Conservation (phyloP, 1,140 invertebrate genomes). For the Aricia agestis region DNA sequence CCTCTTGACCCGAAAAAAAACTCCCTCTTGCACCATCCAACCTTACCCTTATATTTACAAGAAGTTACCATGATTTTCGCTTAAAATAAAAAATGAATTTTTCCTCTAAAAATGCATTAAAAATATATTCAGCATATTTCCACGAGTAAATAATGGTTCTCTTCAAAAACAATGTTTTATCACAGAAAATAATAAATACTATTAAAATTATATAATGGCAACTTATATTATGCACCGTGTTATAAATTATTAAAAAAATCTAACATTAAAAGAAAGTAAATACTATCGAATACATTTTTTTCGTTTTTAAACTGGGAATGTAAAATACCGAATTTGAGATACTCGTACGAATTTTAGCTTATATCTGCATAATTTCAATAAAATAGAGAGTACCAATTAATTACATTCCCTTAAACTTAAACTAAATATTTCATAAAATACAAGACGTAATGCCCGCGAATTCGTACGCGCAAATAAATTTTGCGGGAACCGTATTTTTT, state of each 20-base stretch:
- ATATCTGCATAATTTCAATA: neutral
- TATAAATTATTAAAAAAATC: slow-evolving; percentile 32
- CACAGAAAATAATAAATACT: slow-evolving; percentile 70
- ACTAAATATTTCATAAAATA: slow-evolving; percentile 5
- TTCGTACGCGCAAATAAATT: too few relatives aligned
- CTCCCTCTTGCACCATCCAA: too few relatives aligned
- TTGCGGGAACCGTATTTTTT: too few relatives aligned
- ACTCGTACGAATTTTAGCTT: neutral
- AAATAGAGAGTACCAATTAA: neutral
- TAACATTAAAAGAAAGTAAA: slow-evolving; percentile 30
- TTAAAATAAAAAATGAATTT: slow-evolving; percentile 18
- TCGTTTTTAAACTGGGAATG: neutral
- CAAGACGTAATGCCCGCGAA: too few relatives aligned
- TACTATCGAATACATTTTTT: slow-evolving; percentile 15
- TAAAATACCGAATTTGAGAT: neutral
- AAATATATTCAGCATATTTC: slow-evolving; percentile 18
- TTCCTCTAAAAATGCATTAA: slow-evolving; percentile 21
- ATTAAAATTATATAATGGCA: slow-evolving; percentile 59
- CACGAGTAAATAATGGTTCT: slow-evolving; percentile 19
- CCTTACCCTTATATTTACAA: neutral
- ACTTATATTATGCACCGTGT: slow-evolving; percentile 56
- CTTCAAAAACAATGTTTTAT: slow-evolving; percentile 45
- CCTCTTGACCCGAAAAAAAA: too few relatives aligned
- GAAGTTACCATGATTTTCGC: slow-evolving; percentile 7
- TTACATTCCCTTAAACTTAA: neutral